Conservation (phyloP, 2,113 vertebrate species). For the Cyprinodon brontotheroides region DNA sequence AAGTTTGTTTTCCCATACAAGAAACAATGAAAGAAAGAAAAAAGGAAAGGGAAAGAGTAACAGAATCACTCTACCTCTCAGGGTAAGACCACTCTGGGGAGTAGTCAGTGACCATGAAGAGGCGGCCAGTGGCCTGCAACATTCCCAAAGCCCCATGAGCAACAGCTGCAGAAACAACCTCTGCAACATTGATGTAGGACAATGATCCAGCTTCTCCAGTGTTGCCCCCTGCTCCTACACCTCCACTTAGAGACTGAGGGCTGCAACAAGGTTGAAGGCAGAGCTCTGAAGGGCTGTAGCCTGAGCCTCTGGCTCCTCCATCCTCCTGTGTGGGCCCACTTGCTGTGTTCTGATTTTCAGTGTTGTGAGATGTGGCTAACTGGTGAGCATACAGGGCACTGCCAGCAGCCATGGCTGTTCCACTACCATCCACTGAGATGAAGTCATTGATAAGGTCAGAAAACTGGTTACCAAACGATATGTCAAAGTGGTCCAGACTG, state of each 20-base stretch:
- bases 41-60: neutral
- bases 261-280: conserved; percentile 96
- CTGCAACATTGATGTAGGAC: conserved; percentile 97
- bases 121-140: conserved; percentile 93
- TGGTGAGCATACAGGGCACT: conserved; percentile 90
- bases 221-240: conserved; percentile 65
- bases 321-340: conserved; percentile 78
- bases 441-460: conserved; percentile 99
- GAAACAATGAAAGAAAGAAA: neutral
- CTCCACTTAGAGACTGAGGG: conserved; percentile 86
- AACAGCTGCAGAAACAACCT: conserved; percentile 93
- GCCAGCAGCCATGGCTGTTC: conserved; percentile 78
- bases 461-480: conserved; percentile 99
- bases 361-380: conserved; percentile 85
- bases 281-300: conserved; percentile 91
- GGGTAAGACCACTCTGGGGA: conserved; percentile 99
- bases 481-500: conserved; percentile 98
- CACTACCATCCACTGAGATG: conserved; percentile 93
- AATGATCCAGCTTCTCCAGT: conserved; percentile 86
- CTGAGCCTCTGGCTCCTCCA: conserved; percentile 82
- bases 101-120: conserved; percentile 99
- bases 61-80: conserved; percentile 93
- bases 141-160: conserved; percentile 92
- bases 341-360: conserved; percentile 78
- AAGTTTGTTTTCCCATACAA: neutral